These are phyloP conservation scores for Trachops cirrhosus DNA, from an alignment of 2,797 vertebrate genomes.

Conservation along the genomic window DNA sequence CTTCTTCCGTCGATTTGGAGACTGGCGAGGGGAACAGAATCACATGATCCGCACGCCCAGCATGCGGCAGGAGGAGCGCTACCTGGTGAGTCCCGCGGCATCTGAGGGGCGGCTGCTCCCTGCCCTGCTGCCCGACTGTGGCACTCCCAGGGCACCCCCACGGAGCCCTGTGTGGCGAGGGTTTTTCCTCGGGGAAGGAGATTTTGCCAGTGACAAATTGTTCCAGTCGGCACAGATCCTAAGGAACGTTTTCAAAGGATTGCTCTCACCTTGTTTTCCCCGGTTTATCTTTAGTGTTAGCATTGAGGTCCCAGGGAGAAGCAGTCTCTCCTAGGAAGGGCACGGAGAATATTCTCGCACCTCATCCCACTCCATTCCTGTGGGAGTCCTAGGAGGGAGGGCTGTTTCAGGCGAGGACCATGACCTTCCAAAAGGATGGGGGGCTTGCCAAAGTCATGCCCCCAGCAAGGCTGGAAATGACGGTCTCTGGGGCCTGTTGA, in stretches of 20 bases:
- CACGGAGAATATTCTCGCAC: neutral
- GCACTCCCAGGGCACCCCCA: neutral
- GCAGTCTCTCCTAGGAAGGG: neutral
- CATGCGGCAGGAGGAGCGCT: constrained; percentile 99
- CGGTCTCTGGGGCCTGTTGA: neutral
- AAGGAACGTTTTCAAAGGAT: neutral
- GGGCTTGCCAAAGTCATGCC: neutral
- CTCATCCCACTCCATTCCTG: neutral
- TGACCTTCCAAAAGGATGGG: neutral
- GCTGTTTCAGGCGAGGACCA: neutral
- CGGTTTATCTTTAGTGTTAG: neutral
- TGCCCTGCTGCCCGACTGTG: neutral
- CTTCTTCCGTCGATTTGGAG: constrained; percentile 98
- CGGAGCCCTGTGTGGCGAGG: neutral
- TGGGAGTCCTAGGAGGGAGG: neutral
- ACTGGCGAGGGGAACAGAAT: constrained; percentile 99
- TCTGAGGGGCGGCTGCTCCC: neutral
- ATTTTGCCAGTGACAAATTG: neutral
- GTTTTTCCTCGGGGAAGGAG: neutral
- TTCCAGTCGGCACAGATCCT: neutral
- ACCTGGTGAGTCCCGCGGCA: constrained; percentile 89
- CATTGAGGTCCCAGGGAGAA: neutral
- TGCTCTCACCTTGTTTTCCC: neutral
- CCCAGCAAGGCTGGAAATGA: fast-evolving
- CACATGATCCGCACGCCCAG: constrained; percentile 97